Evolutionary conservation across 1,140 invertebrate species (phyloP).

Genomic region (Mya arenaria): DNA sequence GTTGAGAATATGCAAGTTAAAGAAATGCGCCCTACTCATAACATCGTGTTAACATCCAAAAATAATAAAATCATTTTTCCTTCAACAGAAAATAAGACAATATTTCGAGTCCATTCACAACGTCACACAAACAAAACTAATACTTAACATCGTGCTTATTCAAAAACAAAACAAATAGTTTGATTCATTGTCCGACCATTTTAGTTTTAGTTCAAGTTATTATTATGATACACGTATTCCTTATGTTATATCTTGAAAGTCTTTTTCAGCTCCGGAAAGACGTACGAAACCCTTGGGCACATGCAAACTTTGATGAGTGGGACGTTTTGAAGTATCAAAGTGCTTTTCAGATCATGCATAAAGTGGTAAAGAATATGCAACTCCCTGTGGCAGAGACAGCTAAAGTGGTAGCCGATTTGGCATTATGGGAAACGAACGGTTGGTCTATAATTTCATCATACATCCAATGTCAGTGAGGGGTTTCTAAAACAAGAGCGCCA

Average conservation of each 20-base stretch:
- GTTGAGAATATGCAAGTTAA: too few species aligned
- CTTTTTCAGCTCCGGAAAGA: background rate
- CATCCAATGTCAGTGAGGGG: too few species aligned
- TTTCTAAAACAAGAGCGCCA: too few species aligned
- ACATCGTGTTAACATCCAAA: too few species aligned
- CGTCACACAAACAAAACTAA: background rate
- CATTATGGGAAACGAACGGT: background rate
- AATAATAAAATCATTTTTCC: too few species aligned
- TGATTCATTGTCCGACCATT: background rate
- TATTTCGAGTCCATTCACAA: background rate
- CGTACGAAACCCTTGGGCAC: background rate
- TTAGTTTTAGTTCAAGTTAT: background rate
- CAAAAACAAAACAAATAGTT: background rate
- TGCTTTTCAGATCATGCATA: background rate
- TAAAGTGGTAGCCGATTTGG: background rate
- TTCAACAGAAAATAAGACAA: too few species aligned
- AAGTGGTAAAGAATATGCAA: background rate
- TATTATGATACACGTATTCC: background rate
- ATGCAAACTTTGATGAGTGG: background rate
- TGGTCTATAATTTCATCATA: too few species aligned
- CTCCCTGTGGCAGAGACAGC: background rate
- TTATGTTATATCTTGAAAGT: background rate
- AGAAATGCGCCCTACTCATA: too few species aligned
- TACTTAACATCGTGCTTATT: background rate
- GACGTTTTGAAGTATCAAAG: background rate